Evolutionary conservation across 2,888 invertebrate genomes (phyloP).

Genomic region (Chrysolina americana): DNA sequence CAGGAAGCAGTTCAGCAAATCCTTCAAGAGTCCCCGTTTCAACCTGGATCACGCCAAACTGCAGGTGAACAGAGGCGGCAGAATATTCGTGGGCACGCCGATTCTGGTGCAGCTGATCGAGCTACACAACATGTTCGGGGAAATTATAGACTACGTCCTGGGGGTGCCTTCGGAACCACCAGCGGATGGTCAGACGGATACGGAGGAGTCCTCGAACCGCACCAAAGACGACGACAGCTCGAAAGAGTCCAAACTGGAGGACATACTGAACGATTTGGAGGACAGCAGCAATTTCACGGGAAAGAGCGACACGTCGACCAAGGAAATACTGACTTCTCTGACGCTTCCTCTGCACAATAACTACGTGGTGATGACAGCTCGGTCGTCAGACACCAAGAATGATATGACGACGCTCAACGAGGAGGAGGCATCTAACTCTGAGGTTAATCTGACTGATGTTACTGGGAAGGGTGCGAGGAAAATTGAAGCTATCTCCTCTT

Average conservation of each 20-base stretch:
- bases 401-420: conserved; percentile 10
- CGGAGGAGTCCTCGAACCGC: background rate
- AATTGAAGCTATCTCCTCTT: conserved; percentile 42
- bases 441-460: conserved; percentile 24
- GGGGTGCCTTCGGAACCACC: conserved; percentile 26
- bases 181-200: background rate
- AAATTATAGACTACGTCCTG: conserved; percentile 45
- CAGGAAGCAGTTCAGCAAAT: conserved; percentile 32
- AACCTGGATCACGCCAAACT: conserved; percentile 44
- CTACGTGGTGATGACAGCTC: conserved; percentile 45
- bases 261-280: background rate
- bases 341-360: conserved; percentile 37
- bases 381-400: conserved; percentile 2
- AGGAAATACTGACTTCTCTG: conserved; percentile 37
- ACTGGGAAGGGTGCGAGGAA: conserved; percentile 27
- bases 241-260: conserved; percentile 3
- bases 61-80: conserved; percentile 45
- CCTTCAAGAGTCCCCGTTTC: conserved; percentile 37
- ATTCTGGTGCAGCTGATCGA: conserved; percentile 53
- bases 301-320: conserved; percentile 31
- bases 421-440: conserved; percentile 32
- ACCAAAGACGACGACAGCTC: background rate
- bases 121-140: conserved; percentile 49
- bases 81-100: conserved; percentile 50
- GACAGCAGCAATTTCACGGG: conserved; percentile 11